Base-by-base conservation (phyloP, 1,140 invertebrate species). In the Copidosoma floridanum region DNA sequence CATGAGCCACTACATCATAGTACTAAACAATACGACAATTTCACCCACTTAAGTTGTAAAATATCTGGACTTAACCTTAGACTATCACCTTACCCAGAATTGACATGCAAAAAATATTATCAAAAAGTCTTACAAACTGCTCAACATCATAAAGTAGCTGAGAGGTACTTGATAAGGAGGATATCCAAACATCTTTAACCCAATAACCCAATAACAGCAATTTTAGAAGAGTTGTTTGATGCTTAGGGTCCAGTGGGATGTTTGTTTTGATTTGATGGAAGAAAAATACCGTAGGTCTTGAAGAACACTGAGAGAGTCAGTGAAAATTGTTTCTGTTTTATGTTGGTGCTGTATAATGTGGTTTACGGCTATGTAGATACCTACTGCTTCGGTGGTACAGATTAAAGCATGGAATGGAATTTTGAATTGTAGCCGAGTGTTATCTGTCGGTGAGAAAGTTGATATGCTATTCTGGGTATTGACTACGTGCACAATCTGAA, bases 41-140 rank as follows among this genome's bases (percentile, higher is more conserved):
- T 1, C 14, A 0, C 41, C 32, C 10, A 37, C 20, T 4, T 11
- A 43, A 1, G 5, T 27, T 1, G 23, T 47, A 0, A 59, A 63
- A 46, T 67, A 61, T 37, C 43, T 65, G 7, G 65, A 63, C 5
- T 43, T 61, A 3, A 8, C 16, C 18, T 4, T 60, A 0, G 53
- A 67, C 23, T 35, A 26, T 37, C 65, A 65, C 11, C 24, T 67
- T 18, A 32, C 27, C 5, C 65, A 59, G 63, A 57, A 52, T 11
- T 1, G 8, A 5, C 63, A 67, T 20, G 27, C 52, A 11, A 38
- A 51, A 11, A 43, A 59, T 21, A 52, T 55, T 6, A 55, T 27
- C 24, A 2, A 56, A 48, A 58, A 52, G 26, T 2, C 63, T 0
- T 23, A 14, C 1, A 60, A 57, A 55, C n/a, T 51, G 0, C 20